These are phyloP conservation scores for Cervus canadensis DNA, from an alignment of 2,113 vertebrate species.

Conservation along the genomic window DNA sequence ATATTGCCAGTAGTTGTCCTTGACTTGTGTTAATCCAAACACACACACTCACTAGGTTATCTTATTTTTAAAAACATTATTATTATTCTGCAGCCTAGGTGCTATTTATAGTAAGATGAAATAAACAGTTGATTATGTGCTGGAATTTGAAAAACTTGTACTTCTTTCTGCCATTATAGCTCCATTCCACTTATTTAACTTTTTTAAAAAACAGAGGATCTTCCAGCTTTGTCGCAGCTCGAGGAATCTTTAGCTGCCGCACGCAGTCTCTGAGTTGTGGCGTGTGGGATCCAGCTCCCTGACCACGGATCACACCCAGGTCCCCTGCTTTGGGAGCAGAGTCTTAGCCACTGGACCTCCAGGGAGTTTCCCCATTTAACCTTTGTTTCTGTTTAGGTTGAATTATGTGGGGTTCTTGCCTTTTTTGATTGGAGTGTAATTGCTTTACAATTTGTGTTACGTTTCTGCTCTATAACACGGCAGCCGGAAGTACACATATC, in stretches of 20 bases:
- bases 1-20: background rate
- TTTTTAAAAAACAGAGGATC: background rate
- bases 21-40: background rate
- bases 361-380: background rate
- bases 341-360: background rate
- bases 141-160: background rate
- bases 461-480: background rate
- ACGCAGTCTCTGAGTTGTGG: background rate
- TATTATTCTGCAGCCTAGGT: background rate
- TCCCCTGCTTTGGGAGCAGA: background rate
- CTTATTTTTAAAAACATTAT: background rate
- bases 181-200: background rate
- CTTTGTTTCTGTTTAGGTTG: no score
- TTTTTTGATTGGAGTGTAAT: background rate
- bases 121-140: background rate
- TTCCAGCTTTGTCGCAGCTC: accelerated
- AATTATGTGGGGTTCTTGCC: background rate
- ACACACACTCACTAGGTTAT: background rate
- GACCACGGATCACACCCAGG: background rate
- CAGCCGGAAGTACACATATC: accelerated
- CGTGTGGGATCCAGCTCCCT: background rate
- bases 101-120: background rate
- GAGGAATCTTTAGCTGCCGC: background rate
- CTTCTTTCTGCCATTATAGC: background rate
- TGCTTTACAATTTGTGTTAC: background rate